Evolutionary conservation across 2,113 vertebrate species (phyloP), one percentile per base, ranked within the genome.

Genomic region (Austrofundulus limnaeus): DNA sequence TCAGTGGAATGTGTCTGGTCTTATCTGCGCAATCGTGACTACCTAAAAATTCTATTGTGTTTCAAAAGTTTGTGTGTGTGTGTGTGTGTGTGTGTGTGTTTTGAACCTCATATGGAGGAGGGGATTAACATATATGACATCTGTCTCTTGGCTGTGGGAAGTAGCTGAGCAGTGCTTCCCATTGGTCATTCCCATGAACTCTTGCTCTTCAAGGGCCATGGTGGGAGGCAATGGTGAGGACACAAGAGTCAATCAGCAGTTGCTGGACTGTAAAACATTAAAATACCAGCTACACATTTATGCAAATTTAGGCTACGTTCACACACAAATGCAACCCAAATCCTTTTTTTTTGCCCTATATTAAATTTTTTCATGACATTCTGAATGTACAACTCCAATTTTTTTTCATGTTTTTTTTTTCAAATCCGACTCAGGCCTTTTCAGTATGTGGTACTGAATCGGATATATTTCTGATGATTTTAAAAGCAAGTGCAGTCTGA

Each of bases 151-250:
- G 87, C 93, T 97, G 94, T 97, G 96, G 95, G 96, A 97, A 98
- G 94, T 89, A 90, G 94, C 92, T 92, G 91, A 94, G 90, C 88
- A 88, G 93, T 94, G 91, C 91, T 94, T 94, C 94, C 89, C 86
- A 93, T 92, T 96, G 92, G 93, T 93, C 92, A 94, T 98, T 98
- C 96, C 95, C 96, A 98, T 60, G 94, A 97, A 95, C 95, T 93
- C 83, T 77, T 92, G 85, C 92, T 93, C 86, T 63, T 88, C 89
- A 72, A 91, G 88, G 92, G 93, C 91, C 92, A 94, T 78, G 80
- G 63, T 38, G 75, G 93, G 92, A 95, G 92, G 90, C 90, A 89
- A 90, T 81, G 75, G 67, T 68, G 58, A 91, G 88, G 90, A 92
- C 88, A 85, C 90, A 85, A 90, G 72, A 78, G 88, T 87, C 88